These are phyloP conservation scores for Theonella swinhoei DNA, from an alignment of 37 sponge, comb jelly and placozoan species.

Conservation along the genomic window DNA sequence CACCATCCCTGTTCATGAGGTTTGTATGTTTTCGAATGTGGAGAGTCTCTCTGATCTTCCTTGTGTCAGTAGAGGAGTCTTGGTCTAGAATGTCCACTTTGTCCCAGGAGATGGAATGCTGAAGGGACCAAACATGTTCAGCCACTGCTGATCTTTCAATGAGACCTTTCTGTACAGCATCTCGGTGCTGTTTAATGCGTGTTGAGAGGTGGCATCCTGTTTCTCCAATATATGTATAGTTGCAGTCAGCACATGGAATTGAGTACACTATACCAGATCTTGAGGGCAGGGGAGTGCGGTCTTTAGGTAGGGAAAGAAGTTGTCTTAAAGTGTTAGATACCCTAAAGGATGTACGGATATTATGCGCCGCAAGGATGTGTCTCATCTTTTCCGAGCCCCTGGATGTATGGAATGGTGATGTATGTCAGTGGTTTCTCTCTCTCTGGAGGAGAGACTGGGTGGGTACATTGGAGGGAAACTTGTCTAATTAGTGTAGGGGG, in stretches of 20 bases:
- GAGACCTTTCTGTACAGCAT: not conserved
- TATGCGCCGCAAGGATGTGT: not conserved
- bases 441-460: too few species aligned
- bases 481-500: too few species aligned
- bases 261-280: not conserved
- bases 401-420: not conserved
- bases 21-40: not conserved
- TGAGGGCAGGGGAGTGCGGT: not conserved
- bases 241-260: not conserved
- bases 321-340: not conserved
- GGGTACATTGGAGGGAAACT: too few species aligned
- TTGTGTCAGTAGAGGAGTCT: not conserved
- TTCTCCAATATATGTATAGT: not conserved
- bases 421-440: not conserved
- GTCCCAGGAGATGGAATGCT: not conserved
- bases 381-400: not conserved
- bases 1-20: not conserved
- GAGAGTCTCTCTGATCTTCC: not conserved
- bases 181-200: not conserved
- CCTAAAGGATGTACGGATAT: not conserved
- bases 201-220: not conserved
- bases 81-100: not conserved
- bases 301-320: not conserved
- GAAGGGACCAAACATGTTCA: not conserved
- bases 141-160: not conserved